phyloP scores from a whole-genome alignment of 2,888 invertebrate genomes.

The Thera britannica region DNA sequence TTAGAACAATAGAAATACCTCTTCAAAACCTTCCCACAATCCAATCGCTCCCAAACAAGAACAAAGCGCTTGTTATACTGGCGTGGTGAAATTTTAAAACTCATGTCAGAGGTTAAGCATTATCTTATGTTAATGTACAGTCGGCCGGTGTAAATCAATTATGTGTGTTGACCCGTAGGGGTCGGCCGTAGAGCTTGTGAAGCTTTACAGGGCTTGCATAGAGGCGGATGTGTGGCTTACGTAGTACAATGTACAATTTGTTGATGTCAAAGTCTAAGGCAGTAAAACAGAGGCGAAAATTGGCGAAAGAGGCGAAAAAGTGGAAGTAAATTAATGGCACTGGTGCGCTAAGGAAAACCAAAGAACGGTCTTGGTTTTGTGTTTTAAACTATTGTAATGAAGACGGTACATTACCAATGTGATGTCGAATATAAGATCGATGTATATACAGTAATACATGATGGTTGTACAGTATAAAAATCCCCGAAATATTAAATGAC shows the following conservation, averaged over 20 bases:
- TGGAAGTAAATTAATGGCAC: too few species aligned
- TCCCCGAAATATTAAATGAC: too few species aligned
- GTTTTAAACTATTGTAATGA: too few species aligned
- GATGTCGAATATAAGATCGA: too few species aligned
- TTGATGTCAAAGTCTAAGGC: too few species aligned
- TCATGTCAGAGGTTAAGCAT: slow-evolving; percentile 78
- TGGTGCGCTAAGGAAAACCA: too few species aligned
- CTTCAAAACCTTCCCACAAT: slow-evolving; percentile 21
- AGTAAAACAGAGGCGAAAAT: too few species aligned
- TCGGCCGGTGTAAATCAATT: slow-evolving; percentile 78
- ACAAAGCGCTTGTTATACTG: slow-evolving; percentile 54
- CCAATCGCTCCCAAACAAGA: slow-evolving; percentile 34
- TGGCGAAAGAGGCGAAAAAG: too few species aligned
- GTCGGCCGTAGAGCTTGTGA: slow-evolving; percentile 45
- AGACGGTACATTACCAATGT: too few species aligned
- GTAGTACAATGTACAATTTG: neutral
- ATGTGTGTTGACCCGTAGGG: slow-evolving; percentile 75
- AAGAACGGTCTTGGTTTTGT: too few species aligned
- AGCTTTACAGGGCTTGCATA: slow-evolving; percentile 4
- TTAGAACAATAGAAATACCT: neutral
- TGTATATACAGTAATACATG: too few species aligned
- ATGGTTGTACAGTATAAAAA: too few species aligned
- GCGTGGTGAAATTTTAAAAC: slow-evolving; percentile 77
- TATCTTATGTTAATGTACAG: slow-evolving; percentile 83
- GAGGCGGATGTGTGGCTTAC: slow-evolving; percentile 10